Conservation (phyloP, 2,888 invertebrate species). For the Macrosoma leucophasiata region DNA sequence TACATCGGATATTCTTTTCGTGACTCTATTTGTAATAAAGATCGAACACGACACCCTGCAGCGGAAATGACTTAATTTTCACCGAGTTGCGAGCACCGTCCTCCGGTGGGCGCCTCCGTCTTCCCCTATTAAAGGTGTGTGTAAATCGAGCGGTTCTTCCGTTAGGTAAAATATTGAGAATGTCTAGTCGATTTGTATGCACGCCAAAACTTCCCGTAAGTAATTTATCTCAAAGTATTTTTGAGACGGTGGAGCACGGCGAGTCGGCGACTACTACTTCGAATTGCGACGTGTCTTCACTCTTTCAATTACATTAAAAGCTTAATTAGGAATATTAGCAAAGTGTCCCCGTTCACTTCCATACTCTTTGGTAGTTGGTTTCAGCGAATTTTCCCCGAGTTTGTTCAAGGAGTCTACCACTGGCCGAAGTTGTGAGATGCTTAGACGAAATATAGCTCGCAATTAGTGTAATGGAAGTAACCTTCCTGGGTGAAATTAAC, state of each 20-base stretch:
- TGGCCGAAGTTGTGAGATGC: conserved; percentile 62
- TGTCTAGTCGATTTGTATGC: conserved; percentile 65
- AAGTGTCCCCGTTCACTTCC: conserved; percentile 61
- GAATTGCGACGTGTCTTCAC: conserved; percentile 60
- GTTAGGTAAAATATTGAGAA: conserved; percentile 62
- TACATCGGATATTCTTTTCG: conserved; percentile 64
- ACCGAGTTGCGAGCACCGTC: conserved; percentile 39
- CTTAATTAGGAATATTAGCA: conserved; percentile 71
- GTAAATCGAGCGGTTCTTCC: conserved; percentile 58
- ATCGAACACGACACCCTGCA: conserved; percentile 44
- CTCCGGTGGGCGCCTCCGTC: conserved; percentile 35
- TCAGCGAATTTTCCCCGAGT: conserved; percentile 59
- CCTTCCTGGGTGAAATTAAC: conserved; percentile 61
- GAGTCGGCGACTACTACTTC: conserved; percentile 37
- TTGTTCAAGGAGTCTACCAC: conserved; percentile 56
- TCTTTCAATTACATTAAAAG: conserved; percentile 73
- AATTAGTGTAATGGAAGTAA: conserved; percentile 73
- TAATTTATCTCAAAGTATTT: conserved; percentile 70
- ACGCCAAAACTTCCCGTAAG: conserved; percentile 56
- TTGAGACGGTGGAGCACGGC: conserved; percentile 49
- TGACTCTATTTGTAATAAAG: conserved; percentile 62
- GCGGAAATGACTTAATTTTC: conserved; percentile 65
- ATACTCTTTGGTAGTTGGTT: conserved; percentile 62
- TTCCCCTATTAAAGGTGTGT: conserved; percentile 48
- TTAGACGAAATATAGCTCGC: conserved; percentile 70